phyloP scores from a whole-genome alignment of 2,113 vertebrate species.

The Onychorhynchus coronatus region DNA sequence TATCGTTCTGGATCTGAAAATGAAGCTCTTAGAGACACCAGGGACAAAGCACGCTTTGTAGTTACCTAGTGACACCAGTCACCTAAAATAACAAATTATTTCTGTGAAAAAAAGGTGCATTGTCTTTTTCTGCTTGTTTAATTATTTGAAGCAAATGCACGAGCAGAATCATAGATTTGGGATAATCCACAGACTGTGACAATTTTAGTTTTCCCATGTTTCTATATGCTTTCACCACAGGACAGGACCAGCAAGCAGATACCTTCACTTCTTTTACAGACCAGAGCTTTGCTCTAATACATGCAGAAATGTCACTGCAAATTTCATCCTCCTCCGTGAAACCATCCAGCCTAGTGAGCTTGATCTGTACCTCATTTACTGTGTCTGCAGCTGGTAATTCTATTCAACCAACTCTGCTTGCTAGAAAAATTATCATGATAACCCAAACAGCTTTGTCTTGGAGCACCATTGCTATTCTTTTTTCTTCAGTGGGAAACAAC shows the following conservation, averaged over 20 bases:
- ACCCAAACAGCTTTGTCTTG: neutral
- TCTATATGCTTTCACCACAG: neutral
- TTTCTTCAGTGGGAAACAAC: neutral
- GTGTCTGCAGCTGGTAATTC: neutral
- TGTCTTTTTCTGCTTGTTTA: neutral
- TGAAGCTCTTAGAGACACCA: neutral
- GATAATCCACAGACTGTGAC: neutral
- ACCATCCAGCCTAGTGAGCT: neutral
- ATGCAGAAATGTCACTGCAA: neutral
- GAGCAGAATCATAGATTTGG: neutral
- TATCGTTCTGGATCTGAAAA: neutral
- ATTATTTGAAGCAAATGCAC: neutral
- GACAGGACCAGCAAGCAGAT: fast-evolving
- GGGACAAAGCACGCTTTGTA: neutral
- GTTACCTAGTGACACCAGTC: neutral
- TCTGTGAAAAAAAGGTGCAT: neutral
- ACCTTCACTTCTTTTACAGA: neutral
- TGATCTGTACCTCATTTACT: neutral
- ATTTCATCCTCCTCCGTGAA: constrained; percentile 4
- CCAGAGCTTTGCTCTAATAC: neutral
- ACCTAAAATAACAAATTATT: neutral
- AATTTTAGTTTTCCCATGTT: neutral
- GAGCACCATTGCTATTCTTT: neutral
- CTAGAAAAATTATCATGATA: constrained; percentile 20
- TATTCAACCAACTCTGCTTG: neutral